Conservation (phyloP, 2,888 invertebrate genomes). For the Marronus borbonicus region DNA sequence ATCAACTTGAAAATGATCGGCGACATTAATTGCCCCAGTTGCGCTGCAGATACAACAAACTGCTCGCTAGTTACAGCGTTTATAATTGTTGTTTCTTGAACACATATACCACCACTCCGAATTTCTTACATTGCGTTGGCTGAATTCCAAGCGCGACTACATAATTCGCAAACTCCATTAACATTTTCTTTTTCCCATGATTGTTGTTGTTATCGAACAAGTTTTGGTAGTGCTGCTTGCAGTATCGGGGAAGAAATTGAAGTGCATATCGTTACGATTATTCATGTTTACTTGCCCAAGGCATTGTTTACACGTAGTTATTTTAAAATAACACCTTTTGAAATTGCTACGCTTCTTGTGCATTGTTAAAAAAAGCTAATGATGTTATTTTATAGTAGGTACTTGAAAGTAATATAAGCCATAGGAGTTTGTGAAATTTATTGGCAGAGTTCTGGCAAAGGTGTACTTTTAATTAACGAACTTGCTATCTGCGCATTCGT, state of each 20-base stretch:
- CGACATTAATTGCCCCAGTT: constrained; percentile 55
- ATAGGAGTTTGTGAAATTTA: too few relatives aligned
- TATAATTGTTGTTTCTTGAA: constrained; percentile 53
- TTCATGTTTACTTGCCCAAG: too few relatives aligned
- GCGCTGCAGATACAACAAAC: constrained; percentile 48
- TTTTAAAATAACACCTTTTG: too few relatives aligned
- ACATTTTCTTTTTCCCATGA: constrained; percentile 14
- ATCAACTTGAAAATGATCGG: constrained; percentile 52
- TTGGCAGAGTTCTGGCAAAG: too few relatives aligned
- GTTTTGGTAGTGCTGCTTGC: neutral
- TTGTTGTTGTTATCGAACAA: constrained; percentile 14
- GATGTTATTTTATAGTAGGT: too few relatives aligned
- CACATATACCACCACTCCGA: constrained; percentile 51
- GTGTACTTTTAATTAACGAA: too few relatives aligned
- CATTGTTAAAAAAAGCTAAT: too few relatives aligned
- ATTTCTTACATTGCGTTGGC: constrained; percentile 28
- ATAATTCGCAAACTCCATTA: constrained; percentile 34
- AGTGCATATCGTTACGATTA: too few relatives aligned
- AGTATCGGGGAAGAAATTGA: neutral
- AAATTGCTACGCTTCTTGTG: too few relatives aligned
- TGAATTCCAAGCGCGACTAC: constrained; percentile 30
- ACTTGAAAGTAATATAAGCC: too few relatives aligned
- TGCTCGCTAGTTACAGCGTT: constrained; percentile 50
- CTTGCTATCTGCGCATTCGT: too few relatives aligned
- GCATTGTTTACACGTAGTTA: too few relatives aligned